Conservation (phyloP, 2,888 invertebrate species). For the Drosophila kuntzei region DNA sequence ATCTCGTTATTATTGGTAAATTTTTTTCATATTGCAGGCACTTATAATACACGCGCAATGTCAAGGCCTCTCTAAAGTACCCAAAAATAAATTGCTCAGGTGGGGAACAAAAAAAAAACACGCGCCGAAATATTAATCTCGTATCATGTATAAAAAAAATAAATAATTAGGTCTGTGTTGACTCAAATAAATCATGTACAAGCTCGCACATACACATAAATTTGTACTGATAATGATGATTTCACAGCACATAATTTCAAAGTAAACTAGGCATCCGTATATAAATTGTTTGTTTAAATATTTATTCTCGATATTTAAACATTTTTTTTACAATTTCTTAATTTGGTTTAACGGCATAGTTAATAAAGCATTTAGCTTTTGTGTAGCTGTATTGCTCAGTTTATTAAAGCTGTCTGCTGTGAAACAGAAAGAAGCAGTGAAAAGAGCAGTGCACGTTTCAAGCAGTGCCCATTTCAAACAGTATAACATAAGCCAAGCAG, state of each 20-base stretch:
- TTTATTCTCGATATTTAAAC: not conserved
- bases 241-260: not conserved
- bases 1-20: slow-evolving; percentile 10
- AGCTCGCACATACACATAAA: slow-evolving; percentile 5
- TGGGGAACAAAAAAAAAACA: slow-evolving; percentile 27
- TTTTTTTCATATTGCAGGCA: slow-evolving; percentile 29
- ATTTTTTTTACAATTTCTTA: not conserved
- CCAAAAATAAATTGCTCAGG: slow-evolving; percentile 21
- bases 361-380: slow-evolving; percentile 10
- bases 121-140: slow-evolving; percentile 32
- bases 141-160: slow-evolving; percentile 4
- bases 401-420: not conserved
- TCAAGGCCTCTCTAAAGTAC: slow-evolving; percentile 32
- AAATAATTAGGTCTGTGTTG: slow-evolving; percentile 7
- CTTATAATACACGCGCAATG: slow-evolving; percentile 48
- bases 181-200: slow-evolving; percentile 20
- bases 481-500: not conserved
- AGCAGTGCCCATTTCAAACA: not conserved
- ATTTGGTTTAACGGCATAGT: not conserved
- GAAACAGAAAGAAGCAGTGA: slow-evolving; percentile 19
- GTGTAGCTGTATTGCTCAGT: not conserved
- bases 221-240: slow-evolving; percentile 5
- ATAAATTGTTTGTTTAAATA: not conserved
- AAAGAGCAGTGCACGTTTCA: slow-evolving; percentile 4
- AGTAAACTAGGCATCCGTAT: not conserved